These are phyloP conservation scores for Petaurus breviceps DNA, from an alignment of 2,113 vertebrate genomes.

Conservation along the genomic window DNA sequence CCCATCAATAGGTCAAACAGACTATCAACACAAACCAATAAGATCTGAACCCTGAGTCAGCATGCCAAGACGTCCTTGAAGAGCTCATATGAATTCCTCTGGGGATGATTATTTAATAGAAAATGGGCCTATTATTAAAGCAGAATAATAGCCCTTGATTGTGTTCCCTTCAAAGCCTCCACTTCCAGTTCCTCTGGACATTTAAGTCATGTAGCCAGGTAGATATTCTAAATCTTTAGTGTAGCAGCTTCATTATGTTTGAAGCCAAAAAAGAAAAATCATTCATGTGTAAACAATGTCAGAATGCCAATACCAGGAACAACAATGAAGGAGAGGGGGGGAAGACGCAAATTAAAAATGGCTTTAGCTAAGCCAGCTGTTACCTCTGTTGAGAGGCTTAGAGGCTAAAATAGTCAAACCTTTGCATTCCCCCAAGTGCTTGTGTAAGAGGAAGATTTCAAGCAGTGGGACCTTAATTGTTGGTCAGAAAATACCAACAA, in stretches of 20 bases:
- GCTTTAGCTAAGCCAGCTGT: conserved; percentile 44
- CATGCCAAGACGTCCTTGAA: conserved; percentile 16
- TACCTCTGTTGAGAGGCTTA: conserved; percentile 24
- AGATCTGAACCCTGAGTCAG: conserved; percentile 49
- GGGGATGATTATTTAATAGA: conserved; percentile 23
- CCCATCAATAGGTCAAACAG: conserved; percentile 67
- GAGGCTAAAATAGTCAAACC: neutral
- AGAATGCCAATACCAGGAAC: neutral
- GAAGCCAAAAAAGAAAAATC: neutral
- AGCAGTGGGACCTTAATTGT: neutral
- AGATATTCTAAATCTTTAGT: neutral
- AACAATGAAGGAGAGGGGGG: neutral
- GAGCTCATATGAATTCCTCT: conserved; percentile 33
- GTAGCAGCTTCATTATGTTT: neutral
- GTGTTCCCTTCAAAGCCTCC: neutral
- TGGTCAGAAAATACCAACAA: neutral
- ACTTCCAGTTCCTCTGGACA: neutral
- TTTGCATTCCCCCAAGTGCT: neutral
- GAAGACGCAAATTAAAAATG: conserved; percentile 17
- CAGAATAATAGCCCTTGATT: neutral
- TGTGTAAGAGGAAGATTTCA: neutral
- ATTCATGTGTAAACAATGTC: neutral
- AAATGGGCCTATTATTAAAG: conserved; percentile 24
- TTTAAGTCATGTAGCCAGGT: neutral
- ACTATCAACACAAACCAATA: conserved; percentile 36